phyloP scores from a whole-genome alignment of 2,888 invertebrate species.

The Lydus trimaculatus region DNA sequence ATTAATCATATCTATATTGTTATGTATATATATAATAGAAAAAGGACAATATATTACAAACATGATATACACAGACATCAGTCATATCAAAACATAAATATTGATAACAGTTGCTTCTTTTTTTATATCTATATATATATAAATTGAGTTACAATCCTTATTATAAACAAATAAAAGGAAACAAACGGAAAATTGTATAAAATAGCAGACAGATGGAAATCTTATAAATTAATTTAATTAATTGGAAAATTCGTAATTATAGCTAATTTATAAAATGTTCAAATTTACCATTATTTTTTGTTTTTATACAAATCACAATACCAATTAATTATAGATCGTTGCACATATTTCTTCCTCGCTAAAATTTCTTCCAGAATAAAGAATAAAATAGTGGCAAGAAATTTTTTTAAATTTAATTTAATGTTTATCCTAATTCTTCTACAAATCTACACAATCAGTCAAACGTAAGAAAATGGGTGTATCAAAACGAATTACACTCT shows the following conservation, averaged over 20 bases:
- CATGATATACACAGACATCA: constrained; percentile 50
- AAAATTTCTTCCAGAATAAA: neutral
- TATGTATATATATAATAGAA: constrained; percentile 37
- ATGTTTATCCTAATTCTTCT: constrained; percentile 29
- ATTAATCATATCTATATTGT: constrained; percentile 5
- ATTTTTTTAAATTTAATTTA: constrained; percentile 23
- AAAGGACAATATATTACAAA: constrained; percentile 52
- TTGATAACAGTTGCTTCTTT: constrained; percentile 11
- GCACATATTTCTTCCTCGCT: constrained; percentile 23
- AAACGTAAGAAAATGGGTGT: constrained; percentile 45
- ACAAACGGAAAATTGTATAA: no score
- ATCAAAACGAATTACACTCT: constrained; percentile 45
- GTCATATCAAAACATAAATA: constrained; percentile 41
- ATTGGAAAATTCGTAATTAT: neutral
- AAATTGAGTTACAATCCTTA: no score
- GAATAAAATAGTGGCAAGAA: constrained; percentile 12
- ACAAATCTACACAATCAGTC: constrained; percentile 40
- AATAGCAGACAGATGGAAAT: neutral
- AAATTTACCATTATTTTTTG: neutral
- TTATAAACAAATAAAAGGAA: no score
- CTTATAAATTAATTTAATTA: neutral
- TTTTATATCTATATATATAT: neutral
- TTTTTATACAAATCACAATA: constrained; percentile 30
- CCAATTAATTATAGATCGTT: constrained; percentile 28
- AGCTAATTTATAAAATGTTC: neutral